phyloP scores from a whole-genome alignment of 2,797 vertebrate genomes.

The Parauchenoglanis punctatus region DNA sequence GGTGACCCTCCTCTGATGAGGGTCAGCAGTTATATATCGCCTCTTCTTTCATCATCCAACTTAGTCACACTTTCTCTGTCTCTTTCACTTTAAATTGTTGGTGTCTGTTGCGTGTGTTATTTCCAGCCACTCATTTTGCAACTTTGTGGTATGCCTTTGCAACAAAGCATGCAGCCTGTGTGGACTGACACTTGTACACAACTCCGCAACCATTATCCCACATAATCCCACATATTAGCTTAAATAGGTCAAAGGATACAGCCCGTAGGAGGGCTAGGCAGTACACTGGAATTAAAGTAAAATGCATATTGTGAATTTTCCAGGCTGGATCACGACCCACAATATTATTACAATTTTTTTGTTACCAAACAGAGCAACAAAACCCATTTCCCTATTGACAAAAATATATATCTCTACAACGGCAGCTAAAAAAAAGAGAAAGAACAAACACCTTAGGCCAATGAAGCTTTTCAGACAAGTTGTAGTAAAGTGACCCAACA shows the following conservation, averaged over 20 bases:
- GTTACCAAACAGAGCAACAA: no score
- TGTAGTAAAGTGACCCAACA: no score
- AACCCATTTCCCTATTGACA: not conserved
- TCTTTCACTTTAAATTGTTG: not conserved
- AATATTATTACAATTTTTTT: not conserved
- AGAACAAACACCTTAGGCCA: no score
- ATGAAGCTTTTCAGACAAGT: no score
- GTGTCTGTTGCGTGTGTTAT: not conserved
- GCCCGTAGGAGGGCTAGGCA: not conserved
- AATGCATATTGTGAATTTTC: not conserved
- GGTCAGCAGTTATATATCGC: not conserved
- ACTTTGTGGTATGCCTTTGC: no score
- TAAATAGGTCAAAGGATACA: not conserved
- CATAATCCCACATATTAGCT: not conserved
- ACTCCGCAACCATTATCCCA: not conserved
- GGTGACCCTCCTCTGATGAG: no score
- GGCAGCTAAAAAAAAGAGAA: not conserved
- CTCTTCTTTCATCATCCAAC: not conserved
- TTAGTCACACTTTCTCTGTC: no score
- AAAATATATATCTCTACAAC: not conserved
- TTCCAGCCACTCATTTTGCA: no score
- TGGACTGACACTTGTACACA: not conserved
- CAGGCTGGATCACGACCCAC: not conserved
- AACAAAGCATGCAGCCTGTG: no score
- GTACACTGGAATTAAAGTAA: not conserved